A percentile compares a stretch with the other conserved stretches of the same genome.
Evolutionary conservation across 2,797 vertebrate species (phyloP).

Genomic region (Melanotaenia maccullochi): DNA sequence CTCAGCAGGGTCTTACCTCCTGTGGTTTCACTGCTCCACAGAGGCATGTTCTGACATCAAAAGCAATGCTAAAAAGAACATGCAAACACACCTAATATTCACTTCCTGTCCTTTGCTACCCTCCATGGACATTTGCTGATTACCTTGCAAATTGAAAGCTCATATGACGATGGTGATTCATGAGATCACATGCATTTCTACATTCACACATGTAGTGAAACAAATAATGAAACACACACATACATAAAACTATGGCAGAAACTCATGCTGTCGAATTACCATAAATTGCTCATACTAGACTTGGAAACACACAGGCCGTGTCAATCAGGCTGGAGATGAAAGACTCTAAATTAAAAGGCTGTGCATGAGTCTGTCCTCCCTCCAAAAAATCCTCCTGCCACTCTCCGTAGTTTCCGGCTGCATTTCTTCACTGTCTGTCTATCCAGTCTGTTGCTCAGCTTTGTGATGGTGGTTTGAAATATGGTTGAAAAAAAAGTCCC

Average conservation of each 20-base stretch:
- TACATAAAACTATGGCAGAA: slow-evolving; percentile 11
- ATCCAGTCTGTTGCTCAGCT: slow-evolving; percentile 20
- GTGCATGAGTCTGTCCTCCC: slow-evolving; percentile 34
- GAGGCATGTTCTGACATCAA: slow-evolving; percentile 71
- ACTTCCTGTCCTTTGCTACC: slow-evolving; percentile 50
- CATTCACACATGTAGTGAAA: slow-evolving; percentile 11
- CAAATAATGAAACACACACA: slow-evolving; percentile 21
- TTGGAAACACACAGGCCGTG: slow-evolving; percentile 1
- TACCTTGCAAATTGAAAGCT: slow-evolving; percentile 65
- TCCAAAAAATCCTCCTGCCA: slow-evolving; percentile 18
- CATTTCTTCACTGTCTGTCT: slow-evolving; percentile 29
- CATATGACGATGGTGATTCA: slow-evolving; percentile 41
- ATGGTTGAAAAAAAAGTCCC: slow-evolving; percentile 18
- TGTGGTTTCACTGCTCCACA: slow-evolving; percentile 53
- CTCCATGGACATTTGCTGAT: slow-evolving; percentile 67
- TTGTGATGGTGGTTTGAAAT: slow-evolving; percentile 21
- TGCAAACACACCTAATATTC: slow-evolving; percentile 37
- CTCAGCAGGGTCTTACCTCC: slow-evolving; percentile 62
- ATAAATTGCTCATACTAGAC: slow-evolving; percentile 17
- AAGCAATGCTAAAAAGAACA: slow-evolving; percentile 57
- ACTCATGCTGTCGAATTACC: slow-evolving; percentile 19
- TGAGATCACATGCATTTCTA: slow-evolving; percentile 23
- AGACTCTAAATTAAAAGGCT: slow-evolving; percentile 55
- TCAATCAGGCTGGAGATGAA: slow-evolving; percentile 60
- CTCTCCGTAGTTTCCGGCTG: slow-evolving; percentile 7